phyloP scores from a whole-genome alignment of 2,888 invertebrate species.

The Prosopocoilus inquinatus region DNA sequence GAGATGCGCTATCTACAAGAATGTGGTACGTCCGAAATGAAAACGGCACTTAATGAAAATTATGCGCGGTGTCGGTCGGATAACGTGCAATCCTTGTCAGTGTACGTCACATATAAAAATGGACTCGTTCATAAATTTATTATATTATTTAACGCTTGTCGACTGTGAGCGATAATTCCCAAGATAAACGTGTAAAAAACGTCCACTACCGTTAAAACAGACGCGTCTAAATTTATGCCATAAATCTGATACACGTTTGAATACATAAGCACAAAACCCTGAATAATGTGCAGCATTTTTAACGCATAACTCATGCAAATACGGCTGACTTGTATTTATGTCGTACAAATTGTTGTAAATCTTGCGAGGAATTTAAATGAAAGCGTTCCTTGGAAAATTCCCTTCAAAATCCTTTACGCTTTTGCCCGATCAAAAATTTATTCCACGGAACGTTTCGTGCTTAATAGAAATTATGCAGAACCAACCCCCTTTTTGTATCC shows the following conservation, averaged over 20 bases:
- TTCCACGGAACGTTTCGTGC: too few species aligned
- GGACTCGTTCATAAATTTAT: conserved; percentile 12
- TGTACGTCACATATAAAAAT: background rate
- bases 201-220: conserved; percentile 18
- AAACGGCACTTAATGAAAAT: conserved; percentile 1
- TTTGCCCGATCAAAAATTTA: too few species aligned
- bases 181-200: conserved; percentile 19
- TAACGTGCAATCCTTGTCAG: background rate
- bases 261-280: conserved; percentile 9
- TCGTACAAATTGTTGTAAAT: background rate
- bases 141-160: conserved; percentile 19
- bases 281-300: conserved; percentile 12
- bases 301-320: conserved; percentile 4
- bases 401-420: too few species aligned
- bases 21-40: background rate
- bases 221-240: conserved; percentile 16
- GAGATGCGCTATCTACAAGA: background rate
- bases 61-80: background rate
- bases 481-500: too few species aligned
- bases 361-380: background rate
- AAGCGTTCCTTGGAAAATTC: background rate
- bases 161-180: conserved; percentile 14
- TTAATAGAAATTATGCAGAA: too few species aligned
- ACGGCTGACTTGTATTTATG: background rate
- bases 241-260: conserved; percentile 17